Conservation (phyloP, 2,888 invertebrate species). For the Ecliptopera silaceata region DNA sequence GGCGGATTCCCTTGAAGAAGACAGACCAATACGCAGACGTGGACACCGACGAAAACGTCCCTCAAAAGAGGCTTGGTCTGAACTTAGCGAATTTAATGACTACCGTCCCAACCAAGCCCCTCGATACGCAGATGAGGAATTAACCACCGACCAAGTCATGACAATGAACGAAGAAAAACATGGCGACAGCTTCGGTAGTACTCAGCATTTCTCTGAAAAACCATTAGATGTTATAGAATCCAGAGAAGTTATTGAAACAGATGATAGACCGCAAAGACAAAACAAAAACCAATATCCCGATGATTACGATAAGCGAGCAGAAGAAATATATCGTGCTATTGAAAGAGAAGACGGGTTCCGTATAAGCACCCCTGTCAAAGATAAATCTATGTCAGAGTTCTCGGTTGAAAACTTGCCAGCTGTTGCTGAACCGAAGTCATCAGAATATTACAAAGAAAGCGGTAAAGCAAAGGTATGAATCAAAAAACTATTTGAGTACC, state of each 20-base stretch:
- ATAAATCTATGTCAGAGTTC: constrained; percentile 65
- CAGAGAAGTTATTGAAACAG: constrained; percentile 13
- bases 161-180: constrained; percentile 24
- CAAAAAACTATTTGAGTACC: background rate
- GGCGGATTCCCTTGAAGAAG: constrained; percentile 64
- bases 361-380: constrained; percentile 37
- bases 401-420: constrained; percentile 50
- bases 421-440: constrained; percentile 26
- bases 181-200: constrained; percentile 6
- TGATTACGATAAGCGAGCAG: background rate
- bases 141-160: constrained; percentile 25
- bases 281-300: background rate
- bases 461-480: constrained; percentile 47
- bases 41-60: constrained; percentile 64
- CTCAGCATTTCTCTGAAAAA: constrained; percentile 6
- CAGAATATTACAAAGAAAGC: constrained; percentile 26
- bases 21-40: constrained; percentile 62
- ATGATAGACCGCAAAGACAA: background rate
- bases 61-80: constrained; percentile 47
- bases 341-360: constrained; percentile 11
- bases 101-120: constrained; percentile 35
- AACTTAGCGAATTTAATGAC: constrained; percentile 54
- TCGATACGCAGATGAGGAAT: constrained; percentile 33
- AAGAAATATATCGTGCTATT: constrained; percentile 5
- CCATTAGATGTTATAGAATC: constrained; percentile 13